phyloP scores from a whole-genome alignment of 1,140 invertebrate species.

The Sycobia sp. region DNA sequence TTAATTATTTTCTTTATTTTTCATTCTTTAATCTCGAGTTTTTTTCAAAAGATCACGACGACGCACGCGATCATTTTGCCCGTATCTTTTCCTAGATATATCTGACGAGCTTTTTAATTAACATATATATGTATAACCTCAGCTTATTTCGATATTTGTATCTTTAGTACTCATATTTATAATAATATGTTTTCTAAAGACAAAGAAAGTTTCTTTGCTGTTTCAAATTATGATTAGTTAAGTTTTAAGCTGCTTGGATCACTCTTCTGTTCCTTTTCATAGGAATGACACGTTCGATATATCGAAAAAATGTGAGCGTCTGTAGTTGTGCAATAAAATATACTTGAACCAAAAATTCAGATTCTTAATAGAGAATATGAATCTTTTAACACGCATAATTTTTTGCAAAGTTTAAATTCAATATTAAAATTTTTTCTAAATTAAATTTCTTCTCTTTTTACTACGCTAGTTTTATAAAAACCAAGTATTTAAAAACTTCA shows the following conservation, averaged over 20 bases:
- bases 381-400: too few species aligned
- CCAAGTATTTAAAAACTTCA: too few species aligned
- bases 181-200: constrained; percentile 9
- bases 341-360: too few species aligned
- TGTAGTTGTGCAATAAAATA: not conserved
- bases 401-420: too few species aligned
- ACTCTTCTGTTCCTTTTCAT: not conserved
- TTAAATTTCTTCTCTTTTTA: too few species aligned
- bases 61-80: constrained; percentile 5
- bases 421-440: too few species aligned
- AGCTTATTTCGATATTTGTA: constrained; percentile 15
- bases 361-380: too few species aligned
- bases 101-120: constrained; percentile 1
- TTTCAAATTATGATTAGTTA: constrained; percentile 8
- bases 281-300: constrained; percentile 14
- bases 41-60: not conserved
- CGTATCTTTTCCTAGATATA: not conserved
- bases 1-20: constrained; percentile 9
- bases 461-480: too few species aligned
- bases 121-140: constrained; percentile 12
- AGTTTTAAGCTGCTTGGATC: constrained; percentile 3
- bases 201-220: constrained; percentile 2
- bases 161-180: constrained; percentile 5
- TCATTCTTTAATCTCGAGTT: constrained; percentile 15
- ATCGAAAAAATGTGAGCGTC: not conserved